These are phyloP conservation scores for Pitta sordida DNA, from an alignment of 2,113 vertebrate genomes.

Conservation along the genomic window DNA sequence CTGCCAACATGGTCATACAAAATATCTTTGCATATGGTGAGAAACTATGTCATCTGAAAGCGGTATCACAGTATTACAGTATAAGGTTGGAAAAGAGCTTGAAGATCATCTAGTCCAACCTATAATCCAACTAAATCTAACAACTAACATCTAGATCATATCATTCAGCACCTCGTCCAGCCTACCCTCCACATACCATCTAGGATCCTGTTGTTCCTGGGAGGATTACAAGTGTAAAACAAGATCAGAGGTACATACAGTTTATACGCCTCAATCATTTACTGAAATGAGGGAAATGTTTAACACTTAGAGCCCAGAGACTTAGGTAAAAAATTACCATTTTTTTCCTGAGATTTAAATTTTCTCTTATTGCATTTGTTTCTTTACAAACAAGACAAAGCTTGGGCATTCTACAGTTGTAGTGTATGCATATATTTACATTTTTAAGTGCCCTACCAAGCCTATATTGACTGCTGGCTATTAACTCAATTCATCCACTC, in stretches of 20 bases:
- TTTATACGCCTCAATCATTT: not conserved
- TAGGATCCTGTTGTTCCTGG: slow-evolving; percentile 29
- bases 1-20: slow-evolving; percentile 13
- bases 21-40: slow-evolving; percentile 1
- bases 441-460: slow-evolving; percentile 24
- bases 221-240: slow-evolving; percentile 5
- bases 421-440: not conserved
- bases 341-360: slow-evolving; percentile 8
- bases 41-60: slow-evolving; percentile 40
- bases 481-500: slow-evolving; percentile 27
- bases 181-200: too few species aligned
- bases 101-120: too few species aligned
- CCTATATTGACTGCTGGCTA: slow-evolving; percentile 38
- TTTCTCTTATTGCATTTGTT: slow-evolving; percentile 9
- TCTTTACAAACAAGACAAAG: slow-evolving; percentile 31
- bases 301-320: not conserved
- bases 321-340: not conserved
- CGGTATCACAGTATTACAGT: too few species aligned
- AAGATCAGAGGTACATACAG: not conserved
- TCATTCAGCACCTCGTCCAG: too few species aligned
- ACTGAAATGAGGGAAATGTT: not conserved
- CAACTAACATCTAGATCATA: too few species aligned
- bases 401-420: slow-evolving; percentile 6
- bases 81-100: too few species aligned
- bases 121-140: too few species aligned